Evolutionary conservation across 1,140 invertebrate genomes (phyloP).

Genomic region (Elymnias hypermnestra): DNA sequence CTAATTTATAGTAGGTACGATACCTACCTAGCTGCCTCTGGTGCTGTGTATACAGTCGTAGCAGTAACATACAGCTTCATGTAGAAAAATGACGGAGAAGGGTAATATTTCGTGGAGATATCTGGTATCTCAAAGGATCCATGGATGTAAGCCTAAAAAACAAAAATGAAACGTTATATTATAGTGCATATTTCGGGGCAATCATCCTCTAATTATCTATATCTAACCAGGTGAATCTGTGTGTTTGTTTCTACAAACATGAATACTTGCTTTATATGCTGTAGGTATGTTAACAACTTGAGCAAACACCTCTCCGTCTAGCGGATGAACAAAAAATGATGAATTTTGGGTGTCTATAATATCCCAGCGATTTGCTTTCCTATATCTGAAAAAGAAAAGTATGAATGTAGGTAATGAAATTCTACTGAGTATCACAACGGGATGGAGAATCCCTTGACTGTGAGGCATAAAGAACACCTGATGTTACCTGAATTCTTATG

Average conservation of each 20-base stretch:
- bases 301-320: constrained; percentile 83
- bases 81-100: constrained; percentile 66
- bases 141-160: constrained; percentile 73
- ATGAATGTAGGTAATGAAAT: not conserved
- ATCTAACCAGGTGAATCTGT: no score
- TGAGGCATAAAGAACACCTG: no score
- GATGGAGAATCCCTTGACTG: no score
- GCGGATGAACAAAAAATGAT: constrained; percentile 79
- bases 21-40: constrained; percentile 60
- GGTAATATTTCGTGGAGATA: constrained; percentile 73
- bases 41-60: constrained; percentile 61
- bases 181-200: no score
- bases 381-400: constrained; percentile 64
- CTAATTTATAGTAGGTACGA: not conserved
- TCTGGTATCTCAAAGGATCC: constrained; percentile 77
- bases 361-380: constrained; percentile 75
- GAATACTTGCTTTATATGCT: no score
- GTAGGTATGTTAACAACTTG: constrained; percentile 82
- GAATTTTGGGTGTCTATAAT: constrained; percentile 62
- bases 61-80: constrained; percentile 72
- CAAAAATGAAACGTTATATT: not conserved
- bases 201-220: no score
- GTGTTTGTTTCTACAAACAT: no score
- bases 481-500: no score
- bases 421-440: no score